Evolutionary conservation across 2,888 invertebrate genomes (phyloP), one percentile per base, ranked within the genome.

Genomic region (Thalpophila matura): DNA sequence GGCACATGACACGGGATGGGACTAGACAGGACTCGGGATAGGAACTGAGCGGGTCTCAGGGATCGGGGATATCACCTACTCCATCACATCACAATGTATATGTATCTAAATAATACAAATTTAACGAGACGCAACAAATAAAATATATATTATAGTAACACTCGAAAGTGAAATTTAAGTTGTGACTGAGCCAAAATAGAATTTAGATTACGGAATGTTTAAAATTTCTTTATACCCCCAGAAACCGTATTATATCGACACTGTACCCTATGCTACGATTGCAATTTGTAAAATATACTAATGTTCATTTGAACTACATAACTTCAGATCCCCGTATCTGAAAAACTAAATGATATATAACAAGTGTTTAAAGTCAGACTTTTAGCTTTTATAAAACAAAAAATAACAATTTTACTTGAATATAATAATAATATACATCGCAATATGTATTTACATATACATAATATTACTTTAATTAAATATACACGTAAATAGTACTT

Each of bases 281-380:
- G 87, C 85, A 83, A 84, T 86, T 87, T 84, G 87, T 86, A 87
- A 85, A 86, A 88, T 88, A 87, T 77, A 86, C 88, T 89, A 86
- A 89, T 62, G 86, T 90, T 89, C 86, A 74, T 84, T 88, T 80
- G 85, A 90, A 90, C 91, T 90, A 92, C 86, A 79, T 81, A 80
- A 88, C 87, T 89, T 91, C 91, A 93, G 92, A 92, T 85, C 85
- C 87, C 86, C 82, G 77, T 77, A 88, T 91, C 91, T 91, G 93
- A 92, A 90, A 86, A 89, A 88, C 83, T 85, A 89, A 87, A 90
- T 88, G 89, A 89, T 84, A 85, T 85, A 84, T 80, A 94, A 94
- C 94, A 93, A 93, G 89, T 91, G 90, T 91, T 91, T 89, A 91
- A 94, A 94, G 94, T 95, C 95, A 94, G 94, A 94, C 95, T 94